Evolutionary conservation across 2,113 vertebrate species (phyloP), one percentile per base, ranked within the genome.

Genomic region (Chrysochloris asiatica): DNA sequence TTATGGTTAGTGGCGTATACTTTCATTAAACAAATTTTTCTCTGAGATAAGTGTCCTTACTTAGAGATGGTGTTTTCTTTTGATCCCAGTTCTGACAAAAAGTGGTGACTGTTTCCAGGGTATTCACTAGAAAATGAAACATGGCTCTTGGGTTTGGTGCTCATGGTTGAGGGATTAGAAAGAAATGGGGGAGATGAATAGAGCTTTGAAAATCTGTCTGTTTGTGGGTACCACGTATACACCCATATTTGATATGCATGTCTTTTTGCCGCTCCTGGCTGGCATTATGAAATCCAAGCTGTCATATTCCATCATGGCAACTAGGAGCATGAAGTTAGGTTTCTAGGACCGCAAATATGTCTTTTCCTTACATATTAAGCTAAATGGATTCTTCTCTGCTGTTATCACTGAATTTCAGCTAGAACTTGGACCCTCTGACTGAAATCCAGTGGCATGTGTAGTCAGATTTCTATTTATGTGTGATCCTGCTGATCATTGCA

Each of bases 71-170:
- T 69, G 38, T 87, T 95, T 95, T 91, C 71, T 94, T 90, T 84
- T 78, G 54, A 76, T 43, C 59, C 59, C 43, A 80, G 9, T 94
- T 80, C 88, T 83, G 4, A 38, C 59, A 67, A 61, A 75, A 83
- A 45, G 56, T 8, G 8, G 78, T 63, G 71, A n/a, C 54, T 59
- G 1, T 84, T 92, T 56, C 78, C 36, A 80, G 78, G 67, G 54
- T 84, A 33, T 86, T 95, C 56, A 52, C 43, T 56, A 48, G 26
- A 69, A 94, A 80, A 54, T 92, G 81, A 95, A 85, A 87, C 76
- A 19, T 2, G 52, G 10, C 88, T 59, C 16, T 41, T 52, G 61
- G 54, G 28, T 54, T 84, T 86, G 91, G 61, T 77, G 65, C 75
- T 81, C 52, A 63, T 72, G 69, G 38, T 41, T 13, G 77, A 89